A percentile compares a stretch with the other conserved stretches of the same genome.
phyloP scores from a whole-genome alignment of 2,797 vertebrate genomes.

The Pseudocheirus occidentalis region DNA sequence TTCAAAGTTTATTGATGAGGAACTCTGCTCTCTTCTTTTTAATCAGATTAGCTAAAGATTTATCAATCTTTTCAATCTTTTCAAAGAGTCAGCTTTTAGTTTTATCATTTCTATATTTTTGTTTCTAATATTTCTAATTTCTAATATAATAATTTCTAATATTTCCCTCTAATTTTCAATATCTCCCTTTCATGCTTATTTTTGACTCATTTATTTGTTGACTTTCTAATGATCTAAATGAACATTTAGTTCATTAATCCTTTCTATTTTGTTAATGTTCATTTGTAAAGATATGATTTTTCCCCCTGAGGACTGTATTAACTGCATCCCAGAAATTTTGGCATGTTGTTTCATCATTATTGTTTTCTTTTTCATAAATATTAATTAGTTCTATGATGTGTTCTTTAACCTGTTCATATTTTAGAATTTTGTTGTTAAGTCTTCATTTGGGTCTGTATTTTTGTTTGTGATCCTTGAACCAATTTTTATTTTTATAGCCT shows the following conservation, averaged over 20 bases:
- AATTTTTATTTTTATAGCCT: too few relatives aligned
- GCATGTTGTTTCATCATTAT: too few relatives aligned
- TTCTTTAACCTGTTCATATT: too few relatives aligned
- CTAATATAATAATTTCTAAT: neutral
- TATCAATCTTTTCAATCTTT: too few relatives aligned
- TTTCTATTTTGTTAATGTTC: neutral
- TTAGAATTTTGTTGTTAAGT: too few relatives aligned
- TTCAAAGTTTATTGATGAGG: neutral
- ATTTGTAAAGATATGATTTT: neutral
- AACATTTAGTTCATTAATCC: neutral
- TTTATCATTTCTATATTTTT: neutral
- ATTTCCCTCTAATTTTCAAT: neutral
- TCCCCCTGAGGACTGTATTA: too few relatives aligned
- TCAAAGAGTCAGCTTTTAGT: neutral
- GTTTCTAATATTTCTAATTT: too few relatives aligned
- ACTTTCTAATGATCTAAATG: neutral
- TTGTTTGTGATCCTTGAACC: too few relatives aligned
- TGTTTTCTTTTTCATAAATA: too few relatives aligned
- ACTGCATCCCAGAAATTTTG: too few relatives aligned
- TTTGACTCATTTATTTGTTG: neutral
- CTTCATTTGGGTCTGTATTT: too few relatives aligned
- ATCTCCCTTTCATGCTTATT: neutral
- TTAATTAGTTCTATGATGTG: too few relatives aligned
- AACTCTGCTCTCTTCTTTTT: neutral
- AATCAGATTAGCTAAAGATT: neutral